Percentiles rank a stretch among this genome's conserved stretches.
Evolutionary conservation across 2,888 invertebrate genomes (phyloP).

Genomic region (Calameuta pallipes): DNA sequence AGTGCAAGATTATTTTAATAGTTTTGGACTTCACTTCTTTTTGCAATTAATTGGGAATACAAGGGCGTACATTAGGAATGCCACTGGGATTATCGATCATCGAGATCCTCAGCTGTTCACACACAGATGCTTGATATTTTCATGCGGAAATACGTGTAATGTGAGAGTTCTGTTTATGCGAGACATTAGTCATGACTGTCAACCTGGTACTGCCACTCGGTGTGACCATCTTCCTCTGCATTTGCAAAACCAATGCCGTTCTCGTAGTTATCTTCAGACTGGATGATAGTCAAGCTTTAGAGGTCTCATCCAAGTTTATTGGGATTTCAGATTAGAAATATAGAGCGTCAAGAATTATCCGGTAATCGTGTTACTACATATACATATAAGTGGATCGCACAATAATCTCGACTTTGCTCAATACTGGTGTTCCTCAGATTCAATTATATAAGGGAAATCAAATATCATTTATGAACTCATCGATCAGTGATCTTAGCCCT

Average conservation of each 20-base stretch:
- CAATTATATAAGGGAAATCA: slow-evolving; percentile 29
- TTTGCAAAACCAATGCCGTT: not conserved
- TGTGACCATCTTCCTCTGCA: not conserved
- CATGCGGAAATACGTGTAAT: slow-evolving; percentile 6
- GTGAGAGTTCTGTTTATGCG: slow-evolving; percentile 13
- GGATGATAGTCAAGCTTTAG: not conserved
- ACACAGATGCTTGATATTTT: not conserved
- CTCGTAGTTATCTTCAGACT: not conserved
- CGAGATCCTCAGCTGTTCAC: not conserved
- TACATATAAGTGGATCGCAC: slow-evolving; percentile 25
- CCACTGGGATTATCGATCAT: not conserved
- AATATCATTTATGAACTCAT: slow-evolving; percentile 16
- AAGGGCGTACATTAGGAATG: not conserved
- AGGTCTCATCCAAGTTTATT: not conserved
- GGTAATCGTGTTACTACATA: slow-evolving; percentile 17
- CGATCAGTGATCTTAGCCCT: not conserved
- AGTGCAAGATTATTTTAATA: not conserved
- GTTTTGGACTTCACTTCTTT: not conserved
- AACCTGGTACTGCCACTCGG: slow-evolving; percentile 28
- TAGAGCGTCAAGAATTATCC: slow-evolving; percentile 15
- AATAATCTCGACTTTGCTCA: slow-evolving; percentile 15
- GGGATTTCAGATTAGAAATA: not conserved
- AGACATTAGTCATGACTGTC: slow-evolving; percentile 27
- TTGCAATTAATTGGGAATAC: not conserved
- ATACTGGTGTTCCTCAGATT: slow-evolving; percentile 22